Conservation (phyloP, 1,140 invertebrate species). For the Globodera rostochiensis region DNA sequence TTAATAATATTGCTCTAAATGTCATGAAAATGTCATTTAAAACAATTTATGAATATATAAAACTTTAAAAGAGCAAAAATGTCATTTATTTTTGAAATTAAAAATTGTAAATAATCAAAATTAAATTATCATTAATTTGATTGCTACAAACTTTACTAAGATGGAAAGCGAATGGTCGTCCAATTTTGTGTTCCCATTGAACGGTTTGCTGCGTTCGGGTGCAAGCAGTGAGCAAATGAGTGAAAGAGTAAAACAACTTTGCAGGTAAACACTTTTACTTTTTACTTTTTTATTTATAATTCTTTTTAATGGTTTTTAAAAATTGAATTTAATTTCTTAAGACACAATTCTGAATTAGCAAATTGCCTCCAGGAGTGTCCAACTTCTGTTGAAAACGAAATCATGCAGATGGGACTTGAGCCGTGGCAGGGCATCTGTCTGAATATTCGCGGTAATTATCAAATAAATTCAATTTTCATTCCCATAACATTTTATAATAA, state of each 20-base stretch:
- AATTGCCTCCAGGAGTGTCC: slow-evolving; percentile 18
- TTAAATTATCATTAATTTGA: slow-evolving; percentile 7
- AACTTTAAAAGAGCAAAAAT: neutral
- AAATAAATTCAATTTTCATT: neutral
- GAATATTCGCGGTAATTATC: slow-evolving; percentile 6
- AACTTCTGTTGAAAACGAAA: slow-evolving; percentile 21
- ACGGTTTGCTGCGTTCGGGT: slow-evolving; percentile 9
- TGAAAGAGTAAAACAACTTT: slow-evolving; percentile 8
- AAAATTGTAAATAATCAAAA: neutral
- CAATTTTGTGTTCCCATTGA: slow-evolving; percentile 24
- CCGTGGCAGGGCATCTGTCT: slow-evolving; percentile 22
- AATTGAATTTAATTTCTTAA: neutral
- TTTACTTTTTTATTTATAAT: too few relatives aligned
- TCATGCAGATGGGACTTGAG: slow-evolving; percentile 16
- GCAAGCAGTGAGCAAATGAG: slow-evolving; percentile 20
- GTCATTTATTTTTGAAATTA: neutral
- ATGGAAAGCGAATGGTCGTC: slow-evolving; percentile 20
- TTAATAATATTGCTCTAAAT: too few relatives aligned
- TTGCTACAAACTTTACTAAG: neutral
- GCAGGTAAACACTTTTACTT: slow-evolving; percentile 1
- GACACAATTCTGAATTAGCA: slow-evolving; percentile 18
- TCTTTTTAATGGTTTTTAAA: too few relatives aligned
- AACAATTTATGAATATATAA: neutral
- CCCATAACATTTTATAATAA: too few relatives aligned
- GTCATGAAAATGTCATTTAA: neutral